Evolutionary conservation across 2,888 invertebrate genomes (phyloP).

Genomic region (Tubiluchus corallicola): DNA sequence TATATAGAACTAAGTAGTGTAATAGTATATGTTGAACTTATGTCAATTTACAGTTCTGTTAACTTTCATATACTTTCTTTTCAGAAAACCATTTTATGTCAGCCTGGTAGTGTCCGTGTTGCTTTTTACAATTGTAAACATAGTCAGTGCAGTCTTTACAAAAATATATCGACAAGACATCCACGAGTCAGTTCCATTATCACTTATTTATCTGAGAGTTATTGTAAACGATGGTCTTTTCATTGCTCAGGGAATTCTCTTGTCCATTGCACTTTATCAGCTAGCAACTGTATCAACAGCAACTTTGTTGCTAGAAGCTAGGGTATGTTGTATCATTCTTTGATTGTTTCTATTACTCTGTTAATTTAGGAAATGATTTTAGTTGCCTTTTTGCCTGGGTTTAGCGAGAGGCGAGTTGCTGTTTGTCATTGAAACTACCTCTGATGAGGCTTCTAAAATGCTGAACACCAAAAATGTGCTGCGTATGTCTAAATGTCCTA

Average conservation of each 20-base stretch:
- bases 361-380: too few species aligned
- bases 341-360: too few species aligned
- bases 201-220: conserved; percentile 21
- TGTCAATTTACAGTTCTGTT: background rate
- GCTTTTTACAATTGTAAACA: conserved; percentile 22
- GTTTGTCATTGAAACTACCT: too few species aligned
- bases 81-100: conserved; percentile 18
- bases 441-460: too few species aligned
- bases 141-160: conserved; percentile 20
- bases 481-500: too few species aligned
- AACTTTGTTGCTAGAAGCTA: conserved; percentile 24
- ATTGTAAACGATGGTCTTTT: conserved; percentile 25
- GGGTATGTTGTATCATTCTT: too few species aligned
- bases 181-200: conserved; percentile 13
- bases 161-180: conserved; percentile 15
- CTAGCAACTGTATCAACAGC: conserved; percentile 24
- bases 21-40: too few species aligned
- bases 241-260: conserved; percentile 19
- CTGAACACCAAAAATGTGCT: too few species aligned
- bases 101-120: conserved; percentile 18
- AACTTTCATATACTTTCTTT: too few species aligned
- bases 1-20: too few species aligned
- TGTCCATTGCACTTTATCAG: conserved; percentile 23
- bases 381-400: too few species aligned
- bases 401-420: too few species aligned